Percentiles rank a stretch among this genome's conserved stretches.
These are phyloP conservation scores for Lampris incognitus DNA, from an alignment of 2,113 vertebrate genomes.

Conservation along the genomic window DNA sequence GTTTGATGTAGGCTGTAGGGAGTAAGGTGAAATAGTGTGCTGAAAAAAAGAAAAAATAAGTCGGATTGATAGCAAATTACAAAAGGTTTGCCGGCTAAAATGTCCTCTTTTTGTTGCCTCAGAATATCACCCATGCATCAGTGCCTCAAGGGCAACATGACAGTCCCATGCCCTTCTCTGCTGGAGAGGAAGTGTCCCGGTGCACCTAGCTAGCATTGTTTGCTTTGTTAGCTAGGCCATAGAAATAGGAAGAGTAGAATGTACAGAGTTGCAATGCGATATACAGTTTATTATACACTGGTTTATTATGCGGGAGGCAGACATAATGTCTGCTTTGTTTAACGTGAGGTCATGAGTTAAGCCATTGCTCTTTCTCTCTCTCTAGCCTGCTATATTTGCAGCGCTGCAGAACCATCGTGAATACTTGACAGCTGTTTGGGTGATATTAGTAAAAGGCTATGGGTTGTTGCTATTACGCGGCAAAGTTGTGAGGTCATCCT, in stretches of 20 bases:
- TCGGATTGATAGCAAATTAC: background rate
- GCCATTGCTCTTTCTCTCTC: conserved; percentile 16
- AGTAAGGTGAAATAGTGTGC: conserved; percentile 15
- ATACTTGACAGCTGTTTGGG: conserved; percentile 26
- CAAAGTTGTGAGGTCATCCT: conserved; percentile 15
- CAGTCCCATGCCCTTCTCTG: conserved; percentile 58
- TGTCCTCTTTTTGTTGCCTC: conserved; percentile 38
- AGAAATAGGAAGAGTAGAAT: conserved; percentile 73
- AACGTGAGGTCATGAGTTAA: conserved; percentile 12
- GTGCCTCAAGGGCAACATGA: conserved; percentile 39
- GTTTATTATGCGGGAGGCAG: conserved; percentile 36
- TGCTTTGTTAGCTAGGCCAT: conserved; percentile 58
- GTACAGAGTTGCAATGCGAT: conserved; percentile 73
- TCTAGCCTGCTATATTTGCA: conserved; percentile 30
- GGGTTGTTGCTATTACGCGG: conserved; percentile 4
- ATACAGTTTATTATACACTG: conserved; percentile 67
- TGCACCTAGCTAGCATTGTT: conserved; percentile 54
- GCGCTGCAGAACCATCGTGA: conserved; percentile 40
- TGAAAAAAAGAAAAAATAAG: conserved; percentile 5
- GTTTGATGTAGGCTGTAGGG: background rate
- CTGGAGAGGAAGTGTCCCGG: conserved; percentile 61
- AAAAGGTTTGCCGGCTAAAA: conserved; percentile 26
- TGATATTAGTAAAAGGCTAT: background rate
- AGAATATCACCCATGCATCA: conserved; percentile 37
- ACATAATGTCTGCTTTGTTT: conserved; percentile 13